phyloP scores from a whole-genome alignment of 1,140 invertebrate species.

The Zaprionus lachaisei region DNA sequence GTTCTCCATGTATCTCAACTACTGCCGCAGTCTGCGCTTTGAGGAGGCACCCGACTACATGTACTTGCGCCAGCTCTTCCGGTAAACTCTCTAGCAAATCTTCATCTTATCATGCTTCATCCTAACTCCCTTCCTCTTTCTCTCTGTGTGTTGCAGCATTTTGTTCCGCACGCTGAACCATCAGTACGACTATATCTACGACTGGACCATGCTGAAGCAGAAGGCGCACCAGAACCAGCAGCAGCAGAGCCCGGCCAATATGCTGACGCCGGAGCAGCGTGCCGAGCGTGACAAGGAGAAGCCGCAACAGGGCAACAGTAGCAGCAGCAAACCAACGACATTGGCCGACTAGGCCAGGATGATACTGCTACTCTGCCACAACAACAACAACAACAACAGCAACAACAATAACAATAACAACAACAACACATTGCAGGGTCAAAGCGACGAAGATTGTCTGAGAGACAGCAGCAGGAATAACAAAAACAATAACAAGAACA shows the following conservation, averaged over 20 bases:
- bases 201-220: constrained; percentile 99
- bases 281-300: constrained; percentile 77
- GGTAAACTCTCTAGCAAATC: constrained; percentile 54
- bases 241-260: constrained; percentile 70
- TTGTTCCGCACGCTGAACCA: constrained; percentile 99
- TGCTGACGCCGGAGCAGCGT: constrained; percentile 54
- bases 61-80: constrained; percentile 95
- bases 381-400: neutral
- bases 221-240: constrained; percentile 86
- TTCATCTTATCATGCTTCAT: neutral
- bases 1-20: constrained; percentile 99
- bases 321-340: constrained; percentile 68
- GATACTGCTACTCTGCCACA: neutral
- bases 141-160: constrained; percentile 88
- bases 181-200: constrained; percentile 99
- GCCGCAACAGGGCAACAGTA: constrained; percentile 65
- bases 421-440: neutral
- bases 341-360: constrained; percentile 65
- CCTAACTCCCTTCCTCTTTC: too few species aligned
- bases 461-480: neutral
- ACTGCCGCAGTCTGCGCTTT: constrained; percentile 97
- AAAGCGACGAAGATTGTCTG: neutral
- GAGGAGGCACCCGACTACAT: constrained; percentile 99
- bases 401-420: neutral
- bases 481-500: neutral